A percentile compares a stretch with the other conserved stretches of the same genome.
Conservation (phyloP, 1,140 invertebrate species). For the Muscidifurax raptorellus region DNA sequence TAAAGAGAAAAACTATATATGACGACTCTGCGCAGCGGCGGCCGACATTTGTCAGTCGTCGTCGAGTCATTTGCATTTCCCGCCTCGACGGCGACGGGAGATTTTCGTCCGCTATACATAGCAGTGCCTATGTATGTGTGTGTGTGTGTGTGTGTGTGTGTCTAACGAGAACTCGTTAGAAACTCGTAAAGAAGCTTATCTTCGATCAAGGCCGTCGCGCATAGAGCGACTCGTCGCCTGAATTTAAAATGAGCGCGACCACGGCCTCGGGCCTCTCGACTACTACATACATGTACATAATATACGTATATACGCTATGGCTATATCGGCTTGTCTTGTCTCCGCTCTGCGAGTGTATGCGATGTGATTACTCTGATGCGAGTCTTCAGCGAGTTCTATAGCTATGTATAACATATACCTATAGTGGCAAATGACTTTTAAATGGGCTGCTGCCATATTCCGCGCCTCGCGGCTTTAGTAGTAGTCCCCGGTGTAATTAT, state of each 20-base stretch:
- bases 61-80: constrained; percentile 36
- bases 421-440: not conserved
- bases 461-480: not conserved
- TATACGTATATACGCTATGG: no score
- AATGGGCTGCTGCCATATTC: not conserved
- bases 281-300: no score
- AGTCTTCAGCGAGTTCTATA: not conserved
- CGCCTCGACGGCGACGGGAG: not conserved
- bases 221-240: constrained; percentile 8
- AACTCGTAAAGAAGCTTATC: constrained; percentile 49
- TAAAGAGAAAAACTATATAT: not conserved
- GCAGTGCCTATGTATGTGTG: no score
- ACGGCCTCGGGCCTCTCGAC: not conserved
- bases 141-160: not conserved
- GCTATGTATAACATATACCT: not conserved
- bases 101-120: constrained; percentile 9
- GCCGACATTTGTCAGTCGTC: not conserved
- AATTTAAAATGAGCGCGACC: constrained; percentile 22
- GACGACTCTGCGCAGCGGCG: not conserved
- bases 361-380: not conserved
- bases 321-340: not conserved
- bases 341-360: not conserved
- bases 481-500: not conserved
- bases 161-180: constrained; percentile 48
- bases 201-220: constrained; percentile 38